Evolutionary conservation across 2,888 invertebrate species (phyloP), one percentile per base, ranked within the genome.

Genomic region (Thymelicus acteon): DNA sequence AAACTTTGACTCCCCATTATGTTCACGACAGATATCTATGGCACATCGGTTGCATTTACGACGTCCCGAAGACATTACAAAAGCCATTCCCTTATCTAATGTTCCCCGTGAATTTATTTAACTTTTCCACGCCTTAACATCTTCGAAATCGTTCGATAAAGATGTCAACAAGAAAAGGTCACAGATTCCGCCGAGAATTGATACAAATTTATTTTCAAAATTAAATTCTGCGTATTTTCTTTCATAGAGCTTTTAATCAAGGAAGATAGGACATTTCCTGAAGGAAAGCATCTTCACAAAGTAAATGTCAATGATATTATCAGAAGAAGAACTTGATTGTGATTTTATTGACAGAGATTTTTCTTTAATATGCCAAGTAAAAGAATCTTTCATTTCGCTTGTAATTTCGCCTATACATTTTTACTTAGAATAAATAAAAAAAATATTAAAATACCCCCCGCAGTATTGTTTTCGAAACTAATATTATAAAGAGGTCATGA

Each of bases 71-170:
- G 85, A 93, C 93, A 93, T 93, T 93, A 93, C 90, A 90, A 90
- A 91, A 88, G 89, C 92, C 88, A 92, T 93, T 92, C 86, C 88
- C 88, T 91, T 93, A 92, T 93, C 93, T 92, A 91, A 93, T 91
- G 93, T 88, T 85, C 88, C 83, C 83, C 79, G 88, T 87, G 87
- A 92, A 92, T 93, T 92, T 93, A 93, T 92, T 92, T 92, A 91
- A 91, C 89, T 88, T 91, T 91, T 91, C 88, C 91, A 91, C 90
- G 90, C 90, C 91, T 88, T 85, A 85, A 83, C 89, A 89, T 91
- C 91, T 88, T 84, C 86, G 85, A 85, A 89, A 91, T 88, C 89
- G 87, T 85, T 87, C 87, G 88, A 92, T 91, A 91, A 90, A 91
- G 82, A 89, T 91, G 92, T 91, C 91, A 89, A 91, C 90, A 89